Evolutionary conservation across 1,140 invertebrate genomes (phyloP), one percentile per base, ranked within the genome.

Genomic region (Drosophila funebris): DNA sequence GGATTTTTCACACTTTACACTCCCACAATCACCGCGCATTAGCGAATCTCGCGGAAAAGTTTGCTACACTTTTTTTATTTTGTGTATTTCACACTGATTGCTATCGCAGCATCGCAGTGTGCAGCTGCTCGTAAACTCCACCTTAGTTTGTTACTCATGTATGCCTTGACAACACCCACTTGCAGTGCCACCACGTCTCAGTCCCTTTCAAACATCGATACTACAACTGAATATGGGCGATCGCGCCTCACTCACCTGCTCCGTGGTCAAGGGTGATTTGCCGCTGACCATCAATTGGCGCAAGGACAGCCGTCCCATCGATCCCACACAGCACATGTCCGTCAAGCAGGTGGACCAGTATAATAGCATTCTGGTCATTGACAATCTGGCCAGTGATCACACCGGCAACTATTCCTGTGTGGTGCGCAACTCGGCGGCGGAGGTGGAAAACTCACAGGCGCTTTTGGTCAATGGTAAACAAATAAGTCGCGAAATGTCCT

Each of bases 111-210:
- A 11, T 2, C 9, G 8, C n/a, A 33, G 31, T 33, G 9, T 11
- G 9, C 11, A 2, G 8, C 11, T 11, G 11, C 13, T 33, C 11
- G 13, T 33, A n/a, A 18, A 14, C 16, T 54, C 36, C 29, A 46
- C 41, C 24, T 57, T 27, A 4, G 57, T 57, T 52, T 33, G 14
- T 61, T 37, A 67, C 70, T 85, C 44, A 85, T 33, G 54, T 64
- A 60, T 56, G 29, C 53, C 54, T 71, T 73, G 64, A 77, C 66
- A 75, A 50, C 64, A 77, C 74, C 71, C 85, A 78, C 84, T 88
- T 95, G 73, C 95, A 96, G 96, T 96, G 92, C 95, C 95, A 76
- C 96, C 96, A 74, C 96, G 96, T 93, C 94, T 96, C 92, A 96
- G 95, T 92, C 95, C 95, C 50, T 95, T 96, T 92, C 93, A 95